Percentiles rank a stretch among this genome's conserved stretches.
phyloP scores from a whole-genome alignment of 2,113 vertebrate species.

The Pantherophis guttatus region DNA sequence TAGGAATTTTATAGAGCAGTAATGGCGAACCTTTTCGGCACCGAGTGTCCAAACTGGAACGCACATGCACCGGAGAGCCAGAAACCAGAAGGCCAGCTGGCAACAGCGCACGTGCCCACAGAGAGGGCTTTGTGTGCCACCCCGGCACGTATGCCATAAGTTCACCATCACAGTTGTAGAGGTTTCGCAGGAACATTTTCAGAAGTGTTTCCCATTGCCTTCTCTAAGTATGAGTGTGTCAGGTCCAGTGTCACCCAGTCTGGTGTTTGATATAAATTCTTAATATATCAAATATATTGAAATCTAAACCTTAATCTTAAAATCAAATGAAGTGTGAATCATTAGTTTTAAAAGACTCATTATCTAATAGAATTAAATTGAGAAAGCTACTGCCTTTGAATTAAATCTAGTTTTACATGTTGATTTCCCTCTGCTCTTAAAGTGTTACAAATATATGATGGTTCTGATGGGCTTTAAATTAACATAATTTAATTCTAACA shows the following conservation, averaged over 20 bases:
- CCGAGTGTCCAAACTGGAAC: too few relatives aligned
- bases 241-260: neutral
- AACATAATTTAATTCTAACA: conserved; percentile 8
- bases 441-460: conserved; percentile 10
- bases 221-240: neutral
- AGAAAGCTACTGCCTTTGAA: neutral
- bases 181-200: neutral
- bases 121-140: too few relatives aligned
- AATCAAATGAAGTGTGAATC: neutral
- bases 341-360: conserved; percentile 11
- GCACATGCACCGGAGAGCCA: too few relatives aligned
- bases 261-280: neutral
- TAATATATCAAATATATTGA: neutral
- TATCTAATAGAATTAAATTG: conserved; percentile 8
- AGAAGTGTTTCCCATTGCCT: neutral
- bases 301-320: neutral
- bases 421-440: conserved; percentile 14
- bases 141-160: too few relatives aligned
- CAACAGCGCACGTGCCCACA: too few relatives aligned
- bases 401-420: conserved; percentile 16
- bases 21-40: too few relatives aligned
- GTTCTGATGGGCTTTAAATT: conserved; percentile 9
- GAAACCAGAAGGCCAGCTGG: too few relatives aligned
- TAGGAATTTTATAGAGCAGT: neutral
- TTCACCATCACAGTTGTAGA: too few relatives aligned